Evolutionary conservation across 2,113 vertebrate genomes (phyloP), one percentile per base, ranked within the genome.

Genomic region (Origma solitaria): DNA sequence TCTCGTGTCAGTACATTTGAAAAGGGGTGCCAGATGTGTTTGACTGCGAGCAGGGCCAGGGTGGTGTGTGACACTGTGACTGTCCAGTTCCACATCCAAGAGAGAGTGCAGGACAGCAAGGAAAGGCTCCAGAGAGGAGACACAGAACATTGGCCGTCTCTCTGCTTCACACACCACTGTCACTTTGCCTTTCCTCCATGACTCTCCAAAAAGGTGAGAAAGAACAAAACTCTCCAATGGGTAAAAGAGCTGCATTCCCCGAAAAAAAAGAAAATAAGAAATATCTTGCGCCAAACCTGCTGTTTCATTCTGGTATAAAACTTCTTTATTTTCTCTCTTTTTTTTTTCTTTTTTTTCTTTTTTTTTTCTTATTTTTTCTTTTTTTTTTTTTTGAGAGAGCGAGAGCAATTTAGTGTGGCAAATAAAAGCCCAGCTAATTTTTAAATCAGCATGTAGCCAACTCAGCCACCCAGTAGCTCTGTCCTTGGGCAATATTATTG

Each of bases 401-500:
- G 69, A 96, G 95, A 98, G 95, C 97, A 98, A 98, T 98, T 98
- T 97, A 96, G 80, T 97, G 96, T 97, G 96, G 96, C 98, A 96
- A 98, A 98, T 98, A 98, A 98, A 98, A 98, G 95, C 95, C 97
- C 93, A 96, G 97, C 97, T 98, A 98, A 98, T 98, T 98, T 98
- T 97, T 98, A 97, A 98, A 98, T 98, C 97, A 98, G 97, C 97
- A 98, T 98, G 97, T 96, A 98, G 98, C 98, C 98, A 98, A 97
- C 95, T 98, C 98, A 98, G 98, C 98, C 97, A 97, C 98, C 97
- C 98, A 98, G 98, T 97, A 98, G 97, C 97, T 97, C 97, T 97
- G 97, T 98, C 98, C 98, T 97, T 98, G 97, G 98, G 98, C 98
- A 98, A 98, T 98, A 98, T 98, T 98, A 98, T 95, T 96, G 94